Conservation (phyloP, 2,113 vertebrate species). For the Labrus mixtus region DNA sequence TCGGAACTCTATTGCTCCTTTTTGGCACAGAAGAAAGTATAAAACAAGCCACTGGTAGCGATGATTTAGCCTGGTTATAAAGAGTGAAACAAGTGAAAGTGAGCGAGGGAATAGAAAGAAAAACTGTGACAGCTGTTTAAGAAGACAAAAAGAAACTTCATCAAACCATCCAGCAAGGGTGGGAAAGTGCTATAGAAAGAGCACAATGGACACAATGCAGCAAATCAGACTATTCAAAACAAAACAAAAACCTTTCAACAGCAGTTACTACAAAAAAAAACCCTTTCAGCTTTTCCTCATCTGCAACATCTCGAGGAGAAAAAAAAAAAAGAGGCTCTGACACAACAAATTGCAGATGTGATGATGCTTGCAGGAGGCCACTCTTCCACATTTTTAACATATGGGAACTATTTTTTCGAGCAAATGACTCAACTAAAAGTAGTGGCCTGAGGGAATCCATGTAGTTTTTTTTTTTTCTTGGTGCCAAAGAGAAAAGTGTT, state of each 20-base stretch:
- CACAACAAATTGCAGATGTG: constrained; percentile 18
- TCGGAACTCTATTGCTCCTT: background rate
- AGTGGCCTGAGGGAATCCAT: too few relatives aligned
- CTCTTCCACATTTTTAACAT: background rate
- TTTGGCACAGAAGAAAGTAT: too few relatives aligned
- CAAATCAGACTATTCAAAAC: background rate
- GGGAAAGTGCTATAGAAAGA: background rate
- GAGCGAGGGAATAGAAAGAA: background rate
- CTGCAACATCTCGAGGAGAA: constrained; percentile 20
- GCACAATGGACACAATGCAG: constrained; percentile 10
- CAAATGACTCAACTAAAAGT: background rate
- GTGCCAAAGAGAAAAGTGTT: background rate
- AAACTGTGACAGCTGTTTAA: background rate
- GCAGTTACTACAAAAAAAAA: too few relatives aligned
- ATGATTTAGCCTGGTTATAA: background rate
- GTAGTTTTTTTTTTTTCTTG: background rate
- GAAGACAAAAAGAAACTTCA: constrained; percentile 20
- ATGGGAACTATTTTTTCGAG: constrained; percentile 11
- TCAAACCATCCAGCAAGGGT: background rate
- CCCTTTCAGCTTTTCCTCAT: constrained; percentile 27
- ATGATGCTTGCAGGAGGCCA: background rate
- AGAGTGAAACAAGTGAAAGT: background rate
- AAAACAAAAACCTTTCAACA: too few relatives aligned
- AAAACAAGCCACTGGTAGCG: background rate
- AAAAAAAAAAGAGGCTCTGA: background rate